A percentile compares a stretch with the other conserved stretches of the same genome.
These are phyloP conservation scores for Aphelocoma coerulescens DNA, from an alignment of 2,113 vertebrate species.

Conservation along the genomic window DNA sequence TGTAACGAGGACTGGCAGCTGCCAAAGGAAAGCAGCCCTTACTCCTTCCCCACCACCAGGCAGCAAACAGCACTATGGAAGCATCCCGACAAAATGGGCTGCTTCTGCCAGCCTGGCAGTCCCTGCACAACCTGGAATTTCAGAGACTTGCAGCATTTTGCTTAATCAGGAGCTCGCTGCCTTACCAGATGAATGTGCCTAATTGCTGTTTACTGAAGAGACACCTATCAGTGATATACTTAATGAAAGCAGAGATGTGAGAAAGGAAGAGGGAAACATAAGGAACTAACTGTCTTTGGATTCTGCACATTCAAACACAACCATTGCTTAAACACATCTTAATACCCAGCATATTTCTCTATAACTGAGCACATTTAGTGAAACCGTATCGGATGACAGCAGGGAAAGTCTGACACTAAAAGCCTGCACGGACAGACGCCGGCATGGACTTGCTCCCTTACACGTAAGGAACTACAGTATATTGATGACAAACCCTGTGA, in stretches of 20 bases:
- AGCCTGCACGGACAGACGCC: background rate
- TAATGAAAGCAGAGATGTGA: background rate
- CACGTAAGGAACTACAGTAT: rapidly evolving
- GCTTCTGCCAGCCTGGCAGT: background rate
- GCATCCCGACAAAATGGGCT: background rate
- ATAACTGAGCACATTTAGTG: background rate
- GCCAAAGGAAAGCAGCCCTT: background rate
- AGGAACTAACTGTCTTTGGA: background rate
- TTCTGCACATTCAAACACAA: background rate
- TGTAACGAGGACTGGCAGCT: background rate
- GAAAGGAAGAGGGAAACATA: background rate
- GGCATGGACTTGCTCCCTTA: background rate
- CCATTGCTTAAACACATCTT: background rate
- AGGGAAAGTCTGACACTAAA: background rate
- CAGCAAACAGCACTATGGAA: background rate
- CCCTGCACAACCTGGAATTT: background rate
- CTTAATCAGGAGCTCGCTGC: background rate
- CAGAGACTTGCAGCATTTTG: background rate
- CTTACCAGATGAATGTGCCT: background rate
- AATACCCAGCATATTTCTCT: background rate
- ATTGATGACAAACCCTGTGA: background rate
- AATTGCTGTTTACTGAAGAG: background rate
- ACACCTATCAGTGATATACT: background rate
- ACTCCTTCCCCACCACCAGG: rapidly evolving
- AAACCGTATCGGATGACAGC: background rate